Evolutionary conservation across 2,113 vertebrate genomes (phyloP), one percentile per base, ranked within the genome.

Genomic region (Cephalopholis sonnerati): DNA sequence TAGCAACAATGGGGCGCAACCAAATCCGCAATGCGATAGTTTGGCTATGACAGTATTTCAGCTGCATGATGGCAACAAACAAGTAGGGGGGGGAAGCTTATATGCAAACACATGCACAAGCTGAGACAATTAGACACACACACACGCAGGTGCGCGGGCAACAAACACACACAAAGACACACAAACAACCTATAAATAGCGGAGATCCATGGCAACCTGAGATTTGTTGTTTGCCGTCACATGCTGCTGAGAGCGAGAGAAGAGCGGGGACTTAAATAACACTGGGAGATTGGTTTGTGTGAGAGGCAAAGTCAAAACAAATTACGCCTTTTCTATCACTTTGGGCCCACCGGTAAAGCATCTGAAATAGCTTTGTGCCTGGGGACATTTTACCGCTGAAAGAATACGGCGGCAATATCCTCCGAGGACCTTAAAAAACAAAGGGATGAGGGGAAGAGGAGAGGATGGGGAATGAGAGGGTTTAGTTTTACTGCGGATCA

Each of bases 261-360:
- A 82, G 89, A 91, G 84, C 79, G 22, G 77, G 77, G 91, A 90
- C 91, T 93, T 94, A 94, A 94, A 94, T 92, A 93, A 94, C 91
- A 87, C 87, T 36, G 84, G 89, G 86, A 91, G 91, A 94, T 93
- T 93, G 93, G 91, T 93, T 93, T 93, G 93, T 91, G 93, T 81
- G 91, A 93, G 92, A 87, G 84, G 88, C 88, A 94, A 92, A 92
- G 92, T 93, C 93, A 92, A 93, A 95, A 93, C 92, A 95, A 95
- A 95, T 93, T 93, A 93, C 91, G 81, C 80, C 90, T 93, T 94
- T 95, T 94, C 92, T 92, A 93, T 95, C 93, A 94, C 92, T 82
- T 89, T 84, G 87, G 84, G 82, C 87, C 90, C 80, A 84, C 89
- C 77, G 89, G 89, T 94, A 91, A 92, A 94, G 92, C 90, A 92